A percentile compares a stretch with the other conserved stretches of the same genome.
phyloP scores from a whole-genome alignment of 2,113 vertebrate species.

The Laticauda colubrina region DNA sequence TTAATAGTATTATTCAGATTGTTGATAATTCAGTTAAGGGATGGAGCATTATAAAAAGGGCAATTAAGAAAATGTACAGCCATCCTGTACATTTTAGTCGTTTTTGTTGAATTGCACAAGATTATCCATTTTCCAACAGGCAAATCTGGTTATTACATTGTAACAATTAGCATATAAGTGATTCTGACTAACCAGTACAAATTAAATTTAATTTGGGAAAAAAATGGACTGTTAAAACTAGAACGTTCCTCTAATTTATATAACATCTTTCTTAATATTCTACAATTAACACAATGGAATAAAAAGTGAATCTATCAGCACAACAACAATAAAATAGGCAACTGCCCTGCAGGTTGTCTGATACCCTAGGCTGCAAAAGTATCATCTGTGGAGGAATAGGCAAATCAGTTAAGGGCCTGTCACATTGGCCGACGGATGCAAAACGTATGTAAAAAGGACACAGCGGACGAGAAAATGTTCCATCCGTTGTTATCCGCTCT shows the following conservation, averaged over 20 bases:
- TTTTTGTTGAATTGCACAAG: neutral
- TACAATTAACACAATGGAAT: neutral
- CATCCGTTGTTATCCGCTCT: no score
- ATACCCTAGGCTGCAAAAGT: neutral
- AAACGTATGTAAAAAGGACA: no score
- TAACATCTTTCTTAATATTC: neutral
- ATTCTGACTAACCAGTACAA: neutral
- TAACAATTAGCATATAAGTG: neutral
- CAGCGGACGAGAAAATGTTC: no score
- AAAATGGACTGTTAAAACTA: neutral
- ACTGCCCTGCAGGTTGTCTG: neutral
- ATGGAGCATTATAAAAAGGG: neutral
- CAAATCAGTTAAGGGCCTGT: neutral
- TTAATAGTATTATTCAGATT: neutral
- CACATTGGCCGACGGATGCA: no score
- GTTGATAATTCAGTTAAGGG: neutral
- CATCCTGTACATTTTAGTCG: neutral
- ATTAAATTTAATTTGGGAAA: neutral
- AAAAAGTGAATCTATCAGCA: neutral
- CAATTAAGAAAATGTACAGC: neutral
- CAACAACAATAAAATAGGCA: neutral
- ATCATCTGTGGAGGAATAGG: neutral
- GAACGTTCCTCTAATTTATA: neutral
- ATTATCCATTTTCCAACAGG: neutral
- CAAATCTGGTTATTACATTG: neutral